phyloP scores from a whole-genome alignment of 2,888 invertebrate species.

The Scrobipalpa costella region DNA sequence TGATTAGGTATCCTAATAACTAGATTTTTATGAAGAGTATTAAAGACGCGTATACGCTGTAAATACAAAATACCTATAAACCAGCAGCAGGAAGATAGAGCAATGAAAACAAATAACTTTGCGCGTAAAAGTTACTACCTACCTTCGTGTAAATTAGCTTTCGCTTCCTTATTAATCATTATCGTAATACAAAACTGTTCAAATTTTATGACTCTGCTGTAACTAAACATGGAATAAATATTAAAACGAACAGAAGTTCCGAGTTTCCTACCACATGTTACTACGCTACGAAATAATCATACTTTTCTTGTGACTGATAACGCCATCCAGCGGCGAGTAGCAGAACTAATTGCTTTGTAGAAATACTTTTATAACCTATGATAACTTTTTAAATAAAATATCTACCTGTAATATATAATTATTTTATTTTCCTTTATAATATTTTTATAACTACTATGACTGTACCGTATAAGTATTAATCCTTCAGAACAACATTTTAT shows the following conservation, averaged over 20 bases:
- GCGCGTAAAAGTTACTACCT: not conserved
- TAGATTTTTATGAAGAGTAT: too few species aligned
- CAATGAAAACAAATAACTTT: not conserved
- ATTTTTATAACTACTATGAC: too few species aligned
- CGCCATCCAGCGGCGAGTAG: constrained; percentile 18
- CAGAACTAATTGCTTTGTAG: not conserved
- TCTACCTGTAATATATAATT: too few species aligned
- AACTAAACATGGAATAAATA: not conserved
- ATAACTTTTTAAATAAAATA: too few species aligned
- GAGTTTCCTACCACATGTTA: not conserved
- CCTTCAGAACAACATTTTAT: too few species aligned
- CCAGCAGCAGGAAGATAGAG: not conserved
- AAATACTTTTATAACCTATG: not conserved
- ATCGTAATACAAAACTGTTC: not conserved
- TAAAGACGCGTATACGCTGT: too few species aligned
- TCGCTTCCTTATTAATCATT: not conserved
- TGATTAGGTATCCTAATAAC: too few species aligned
- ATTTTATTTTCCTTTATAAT: too few species aligned
- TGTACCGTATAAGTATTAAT: too few species aligned
- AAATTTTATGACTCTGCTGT: not conserved
- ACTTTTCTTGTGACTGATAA: not conserved
- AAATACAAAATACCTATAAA: not conserved
- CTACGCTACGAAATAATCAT: not conserved
- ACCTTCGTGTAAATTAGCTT: constrained; percentile 3
- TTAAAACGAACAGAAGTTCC: too few species aligned